Conservation (phyloP, 2,797 vertebrate species). For the Hemitrygon akajei region DNA sequence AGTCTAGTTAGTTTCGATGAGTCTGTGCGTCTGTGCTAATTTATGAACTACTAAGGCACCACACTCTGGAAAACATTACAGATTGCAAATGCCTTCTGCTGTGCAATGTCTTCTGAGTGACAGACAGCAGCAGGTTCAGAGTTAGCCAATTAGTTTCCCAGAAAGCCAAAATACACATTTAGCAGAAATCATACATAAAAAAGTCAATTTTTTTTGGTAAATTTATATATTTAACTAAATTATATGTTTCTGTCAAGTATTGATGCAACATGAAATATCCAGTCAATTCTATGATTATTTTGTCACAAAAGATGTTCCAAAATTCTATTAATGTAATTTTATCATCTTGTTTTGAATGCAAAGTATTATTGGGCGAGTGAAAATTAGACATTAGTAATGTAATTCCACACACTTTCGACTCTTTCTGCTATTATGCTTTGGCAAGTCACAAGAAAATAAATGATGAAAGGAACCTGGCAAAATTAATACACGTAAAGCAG, state of each 20-base stretch:
- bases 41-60: slow-evolving; percentile 7
- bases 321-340: slow-evolving; percentile 33
- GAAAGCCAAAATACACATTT: slow-evolving; percentile 10
- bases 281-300: slow-evolving; percentile 21
- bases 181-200: background rate
- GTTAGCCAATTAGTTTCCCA: background rate
- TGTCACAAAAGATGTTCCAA: slow-evolving; percentile 9
- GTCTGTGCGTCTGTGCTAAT: background rate
- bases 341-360: slow-evolving; percentile 15
- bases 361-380: slow-evolving; percentile 22
- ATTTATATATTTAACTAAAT: slow-evolving; percentile 34
- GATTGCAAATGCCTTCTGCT: background rate
- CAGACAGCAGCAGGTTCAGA: background rate
- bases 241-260: slow-evolving; percentile 16
- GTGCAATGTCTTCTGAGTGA: background rate
- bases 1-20: background rate
- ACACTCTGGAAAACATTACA: background rate
- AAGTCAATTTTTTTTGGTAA: background rate
- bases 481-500: background rate
- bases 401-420: slow-evolving; percentile 20
- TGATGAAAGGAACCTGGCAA: background rate
- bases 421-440: slow-evolving; percentile 26
- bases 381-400: slow-evolving; percentile 34
- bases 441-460: background rate
- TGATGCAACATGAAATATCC: background rate